Conservation (phyloP, 1,140 invertebrate genomes). For the Drosophila malerkotliana region DNA sequence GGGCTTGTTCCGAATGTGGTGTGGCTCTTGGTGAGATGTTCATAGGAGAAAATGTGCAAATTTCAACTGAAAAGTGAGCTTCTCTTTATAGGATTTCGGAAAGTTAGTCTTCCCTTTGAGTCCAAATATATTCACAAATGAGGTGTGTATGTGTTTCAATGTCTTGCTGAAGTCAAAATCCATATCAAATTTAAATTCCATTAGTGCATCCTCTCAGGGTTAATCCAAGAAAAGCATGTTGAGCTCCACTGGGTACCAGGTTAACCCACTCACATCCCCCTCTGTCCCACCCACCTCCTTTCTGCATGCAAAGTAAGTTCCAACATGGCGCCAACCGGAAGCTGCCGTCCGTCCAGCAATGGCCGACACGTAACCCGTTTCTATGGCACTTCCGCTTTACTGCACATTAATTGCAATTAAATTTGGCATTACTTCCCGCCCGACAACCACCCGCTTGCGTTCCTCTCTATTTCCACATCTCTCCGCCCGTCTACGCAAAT, state of each 20-base stretch:
- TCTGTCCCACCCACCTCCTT: background rate
- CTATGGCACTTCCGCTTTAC: conserved; percentile 67
- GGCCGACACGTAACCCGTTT: conserved; percentile 45
- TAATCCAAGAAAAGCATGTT: conserved; percentile 7
- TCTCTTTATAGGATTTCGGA: too few relatives aligned
- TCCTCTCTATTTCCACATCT: background rate
- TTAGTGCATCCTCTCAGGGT: background rate
- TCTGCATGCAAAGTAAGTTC: conserved; percentile 8
- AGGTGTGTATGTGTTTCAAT: too few relatives aligned
- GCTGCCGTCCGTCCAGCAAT: conserved; percentile 49
- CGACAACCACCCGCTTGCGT: background rate
- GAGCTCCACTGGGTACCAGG: conserved; percentile 4
- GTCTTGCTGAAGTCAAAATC: background rate
- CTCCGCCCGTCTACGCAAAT: conserved; percentile 25
- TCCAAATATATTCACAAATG: too few relatives aligned
- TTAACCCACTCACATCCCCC: conserved; percentile 3
- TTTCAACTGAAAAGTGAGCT: too few relatives aligned
- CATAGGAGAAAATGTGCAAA: too few relatives aligned
- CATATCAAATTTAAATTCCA: conserved; percentile 8
- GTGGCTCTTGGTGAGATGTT: background rate
- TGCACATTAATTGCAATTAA: conserved; percentile 80
- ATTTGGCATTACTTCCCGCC: conserved; percentile 62
- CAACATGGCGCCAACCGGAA: conserved; percentile 64
- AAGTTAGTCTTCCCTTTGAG: too few relatives aligned
- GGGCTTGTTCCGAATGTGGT: background rate